A percentile compares a stretch with the other conserved stretches of the same genome.
Evolutionary conservation across 92 coral and sea anemone genomes (phyloP).

Genomic region (Palythoa grandis): DNA sequence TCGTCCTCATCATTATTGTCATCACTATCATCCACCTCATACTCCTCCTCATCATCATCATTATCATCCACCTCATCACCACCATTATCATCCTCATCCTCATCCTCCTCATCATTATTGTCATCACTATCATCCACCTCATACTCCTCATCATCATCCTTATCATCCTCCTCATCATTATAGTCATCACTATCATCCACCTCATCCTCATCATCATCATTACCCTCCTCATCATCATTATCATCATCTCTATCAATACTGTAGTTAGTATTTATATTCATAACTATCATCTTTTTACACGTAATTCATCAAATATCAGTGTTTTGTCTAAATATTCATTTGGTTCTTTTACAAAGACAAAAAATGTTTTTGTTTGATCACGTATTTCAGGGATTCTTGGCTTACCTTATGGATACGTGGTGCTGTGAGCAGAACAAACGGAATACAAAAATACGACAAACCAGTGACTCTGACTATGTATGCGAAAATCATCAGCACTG

Average conservation of each 20-base stretch:
- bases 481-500: slow-evolving; percentile 46
- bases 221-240: neutral
- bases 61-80: neutral
- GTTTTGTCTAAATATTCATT: no score
- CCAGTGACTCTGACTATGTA: slow-evolving; percentile 64
- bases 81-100: neutral
- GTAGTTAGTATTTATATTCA: neutral
- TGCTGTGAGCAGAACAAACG: slow-evolving; percentile 76
- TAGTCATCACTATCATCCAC: neutral
- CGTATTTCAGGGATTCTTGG: neutral
- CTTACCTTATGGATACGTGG: slow-evolving; percentile 76
- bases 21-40: neutral
- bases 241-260: neutral
- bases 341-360: neutral
- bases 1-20: neutral
- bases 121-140: neutral
- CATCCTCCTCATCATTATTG: neutral
- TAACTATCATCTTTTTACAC: no score
- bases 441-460: slow-evolving; percentile 66
- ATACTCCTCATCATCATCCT: neutral
- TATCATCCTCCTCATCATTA: neutral
- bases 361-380: neutral
- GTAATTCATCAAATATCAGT: no score
- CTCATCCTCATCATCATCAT: neutral
- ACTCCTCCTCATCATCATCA: neutral